phyloP scores from a whole-genome alignment of 1,140 invertebrate genomes.

The Rhyacophila brunnea region DNA sequence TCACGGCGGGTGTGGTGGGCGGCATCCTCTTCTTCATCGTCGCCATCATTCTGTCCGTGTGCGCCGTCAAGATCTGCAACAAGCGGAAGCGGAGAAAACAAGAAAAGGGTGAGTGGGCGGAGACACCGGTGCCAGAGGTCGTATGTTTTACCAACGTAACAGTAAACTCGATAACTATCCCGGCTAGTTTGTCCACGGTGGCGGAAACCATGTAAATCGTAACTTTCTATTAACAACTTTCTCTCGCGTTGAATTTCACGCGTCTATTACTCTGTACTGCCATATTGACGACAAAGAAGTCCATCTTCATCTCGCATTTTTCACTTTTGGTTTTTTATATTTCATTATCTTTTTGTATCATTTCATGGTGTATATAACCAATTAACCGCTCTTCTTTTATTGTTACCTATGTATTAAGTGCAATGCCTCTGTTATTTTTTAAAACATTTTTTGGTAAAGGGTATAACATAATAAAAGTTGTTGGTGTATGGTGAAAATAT shows the following conservation, averaged over 20 bases:
- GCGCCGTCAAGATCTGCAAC: slow-evolving; percentile 96
- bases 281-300: slow-evolving; percentile 37
- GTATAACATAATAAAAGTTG: no score
- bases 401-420: no score
- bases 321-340: slow-evolving; percentile 3
- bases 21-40: slow-evolving; percentile 95
- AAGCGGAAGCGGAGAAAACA: slow-evolving; percentile 93
- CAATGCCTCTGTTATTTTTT: no score
- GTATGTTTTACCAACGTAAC: slow-evolving; percentile 42
- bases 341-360: slow-evolving; percentile 3
- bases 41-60: slow-evolving; percentile 92
- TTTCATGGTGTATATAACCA: background rate
- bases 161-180: background rate
- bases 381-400: no score
- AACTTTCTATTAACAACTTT: slow-evolving; percentile 10
- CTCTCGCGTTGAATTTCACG: slow-evolving; percentile 1
- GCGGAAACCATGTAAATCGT: slow-evolving; percentile 1
- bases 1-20: slow-evolving; percentile 89
- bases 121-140: slow-evolving; percentile 35
- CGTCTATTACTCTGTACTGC: slow-evolving; percentile 15
- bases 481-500: no score
- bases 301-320: slow-evolving; percentile 23
- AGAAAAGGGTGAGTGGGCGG: slow-evolving; percentile 80
- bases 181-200: slow-evolving; percentile 7
- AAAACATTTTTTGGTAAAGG: no score